Evolutionary conservation across 2,797 vertebrate genomes (phyloP).

Genomic region (Pantherophis vulpinus): DNA sequence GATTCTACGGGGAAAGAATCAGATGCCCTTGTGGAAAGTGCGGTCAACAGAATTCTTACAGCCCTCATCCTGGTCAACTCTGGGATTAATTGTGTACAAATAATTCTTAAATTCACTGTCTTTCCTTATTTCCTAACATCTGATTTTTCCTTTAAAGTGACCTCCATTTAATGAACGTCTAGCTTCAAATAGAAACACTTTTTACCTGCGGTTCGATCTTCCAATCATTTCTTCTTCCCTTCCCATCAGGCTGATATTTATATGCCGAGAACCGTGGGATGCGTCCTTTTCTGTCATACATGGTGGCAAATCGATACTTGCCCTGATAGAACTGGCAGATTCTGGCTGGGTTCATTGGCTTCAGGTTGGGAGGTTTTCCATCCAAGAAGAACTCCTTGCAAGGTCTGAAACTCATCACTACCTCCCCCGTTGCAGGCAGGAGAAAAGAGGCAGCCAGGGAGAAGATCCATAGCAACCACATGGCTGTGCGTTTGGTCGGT

Average conservation of each 20-base stretch:
- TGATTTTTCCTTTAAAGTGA: neutral
- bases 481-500: accelerated
- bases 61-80: neutral
- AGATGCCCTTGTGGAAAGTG: no score
- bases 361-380: neutral
- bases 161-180: neutral
- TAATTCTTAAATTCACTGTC: neutral
- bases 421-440: neutral
- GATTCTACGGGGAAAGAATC: no score
- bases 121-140: accelerated
- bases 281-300: neutral
- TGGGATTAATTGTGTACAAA: neutral
- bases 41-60: no score
- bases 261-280: neutral
- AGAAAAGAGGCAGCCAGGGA: neutral
- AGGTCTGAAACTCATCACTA: accelerated
- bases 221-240: accelerated
- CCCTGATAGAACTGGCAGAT: neutral
- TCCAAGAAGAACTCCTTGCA: neutral
- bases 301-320: neutral
- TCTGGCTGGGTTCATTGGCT: neutral
- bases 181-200: neutral
- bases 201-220: neutral
- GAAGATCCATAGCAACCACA: neutral
- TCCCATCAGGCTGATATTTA: neutral